Evolutionary conservation across 2,888 invertebrate genomes (phyloP).

Genomic region (Endotricha flammealis): DNA sequence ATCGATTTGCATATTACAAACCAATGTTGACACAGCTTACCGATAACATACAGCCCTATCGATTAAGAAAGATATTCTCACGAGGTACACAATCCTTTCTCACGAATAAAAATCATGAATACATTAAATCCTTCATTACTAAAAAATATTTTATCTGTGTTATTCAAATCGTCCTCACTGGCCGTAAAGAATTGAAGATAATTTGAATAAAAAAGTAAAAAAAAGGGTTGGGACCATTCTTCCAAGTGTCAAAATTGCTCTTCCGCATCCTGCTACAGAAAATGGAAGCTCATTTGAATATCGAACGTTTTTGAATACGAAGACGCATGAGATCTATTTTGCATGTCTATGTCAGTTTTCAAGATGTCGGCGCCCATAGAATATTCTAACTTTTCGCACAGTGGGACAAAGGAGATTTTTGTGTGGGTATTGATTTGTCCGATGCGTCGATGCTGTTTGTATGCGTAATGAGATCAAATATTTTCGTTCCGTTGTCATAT

Average conservation of each 20-base stretch:
- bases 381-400: conserved; percentile 55
- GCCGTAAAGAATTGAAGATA: conserved; percentile 43
- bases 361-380: conserved; percentile 21
- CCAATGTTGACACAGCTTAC: conserved; percentile 73
- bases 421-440: conserved; percentile 41
- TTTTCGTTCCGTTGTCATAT: conserved; percentile 69
- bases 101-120: conserved; percentile 57
- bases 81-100: conserved; percentile 41
- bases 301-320: conserved; percentile 46
- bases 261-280: conserved; percentile 58
- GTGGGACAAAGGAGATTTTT: conserved; percentile 38
- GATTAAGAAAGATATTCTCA: conserved; percentile 57
- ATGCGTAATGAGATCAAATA: conserved; percentile 74
- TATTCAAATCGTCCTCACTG: conserved; percentile 48
- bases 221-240: conserved; percentile 65
- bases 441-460: conserved; percentile 42
- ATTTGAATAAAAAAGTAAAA: conserved; percentile 60
- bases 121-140: conserved; percentile 51
- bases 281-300: conserved; percentile 68
- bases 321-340: conserved; percentile 55
- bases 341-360: conserved; percentile 57
- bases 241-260: conserved; percentile 75
- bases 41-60: conserved; percentile 64
- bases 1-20: conserved; percentile 57
- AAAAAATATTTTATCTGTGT: conserved; percentile 55